phyloP scores from a whole-genome alignment of 2,888 invertebrate species.

The Apoda limacodes region DNA sequence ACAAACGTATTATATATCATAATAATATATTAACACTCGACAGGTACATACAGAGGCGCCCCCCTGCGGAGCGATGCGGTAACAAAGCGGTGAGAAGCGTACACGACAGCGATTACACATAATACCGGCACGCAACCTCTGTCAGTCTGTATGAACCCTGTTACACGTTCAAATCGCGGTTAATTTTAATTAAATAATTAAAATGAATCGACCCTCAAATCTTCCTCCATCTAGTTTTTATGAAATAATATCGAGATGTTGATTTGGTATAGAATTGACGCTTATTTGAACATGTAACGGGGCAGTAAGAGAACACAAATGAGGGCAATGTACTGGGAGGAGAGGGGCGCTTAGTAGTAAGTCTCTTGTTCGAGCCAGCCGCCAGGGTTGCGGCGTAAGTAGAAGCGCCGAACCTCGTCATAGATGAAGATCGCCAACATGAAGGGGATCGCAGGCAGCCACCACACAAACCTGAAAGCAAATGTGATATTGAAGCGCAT shows the following conservation, averaged over 20 bases:
- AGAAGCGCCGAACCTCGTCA: constrained; percentile 97
- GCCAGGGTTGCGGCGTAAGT: constrained; percentile 97
- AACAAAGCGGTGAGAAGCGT: constrained; percentile 62
- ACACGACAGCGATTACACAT: constrained; percentile 59
- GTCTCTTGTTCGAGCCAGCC: constrained; percentile 99
- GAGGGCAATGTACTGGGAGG: constrained; percentile 53
- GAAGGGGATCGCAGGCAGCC: constrained; percentile 98
- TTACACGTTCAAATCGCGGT: too few relatives aligned
- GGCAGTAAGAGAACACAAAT: constrained; percentile 56
- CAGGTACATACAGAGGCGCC: constrained; percentile 30
- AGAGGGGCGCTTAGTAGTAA: constrained; percentile 83
- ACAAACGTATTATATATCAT: constrained; percentile 15
- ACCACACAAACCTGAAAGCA: constrained; percentile 91
- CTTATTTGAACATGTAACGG: too few relatives aligned
- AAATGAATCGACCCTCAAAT: too few relatives aligned
- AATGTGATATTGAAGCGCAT: too few relatives aligned
- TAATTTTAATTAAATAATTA: too few relatives aligned
- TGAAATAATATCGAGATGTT: not conserved
- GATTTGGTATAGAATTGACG: too few relatives aligned
- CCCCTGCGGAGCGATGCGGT: constrained; percentile 38
- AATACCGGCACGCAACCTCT: constrained; percentile 39
- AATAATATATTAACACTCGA: constrained; percentile 23
- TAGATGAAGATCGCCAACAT: constrained; percentile 98
- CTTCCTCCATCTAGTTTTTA: too few relatives aligned
- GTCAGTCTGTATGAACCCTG: constrained; percentile 55